A percentile compares a stretch with the other conserved stretches of the same genome.
Evolutionary conservation across 2,113 vertebrate genomes (phyloP).

Genomic region (Silurus asotus): DNA sequence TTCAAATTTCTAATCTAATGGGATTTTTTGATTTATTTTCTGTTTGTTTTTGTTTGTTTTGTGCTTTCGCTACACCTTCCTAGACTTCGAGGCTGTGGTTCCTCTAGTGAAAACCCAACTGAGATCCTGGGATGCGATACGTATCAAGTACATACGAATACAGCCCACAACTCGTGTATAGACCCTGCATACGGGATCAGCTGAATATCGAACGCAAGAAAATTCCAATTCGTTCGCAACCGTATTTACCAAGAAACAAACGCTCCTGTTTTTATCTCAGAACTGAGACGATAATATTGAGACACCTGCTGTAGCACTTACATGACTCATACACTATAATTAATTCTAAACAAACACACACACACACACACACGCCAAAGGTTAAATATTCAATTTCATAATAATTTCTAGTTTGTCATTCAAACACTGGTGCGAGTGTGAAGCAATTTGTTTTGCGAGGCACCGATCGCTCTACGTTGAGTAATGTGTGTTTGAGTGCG

Average conservation of each 20-base stretch:
- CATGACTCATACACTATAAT: not conserved
- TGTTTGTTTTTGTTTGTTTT: too few species aligned
- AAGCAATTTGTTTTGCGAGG: constrained; percentile 14
- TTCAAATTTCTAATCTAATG: too few species aligned
- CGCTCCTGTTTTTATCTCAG: not conserved
- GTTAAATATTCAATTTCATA: not conserved
- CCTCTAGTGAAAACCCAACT: not conserved
- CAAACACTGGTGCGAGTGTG: not conserved
- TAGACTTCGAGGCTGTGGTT: not conserved
- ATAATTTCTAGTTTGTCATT: not conserved
- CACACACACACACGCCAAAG: not conserved
- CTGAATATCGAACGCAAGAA: too few species aligned
- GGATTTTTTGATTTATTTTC: not conserved
- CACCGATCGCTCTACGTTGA: constrained; percentile 23
- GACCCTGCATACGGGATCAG: not conserved
- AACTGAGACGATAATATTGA: not conserved
- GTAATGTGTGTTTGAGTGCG: not conserved
- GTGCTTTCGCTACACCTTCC: not conserved
- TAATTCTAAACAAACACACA: not conserved
- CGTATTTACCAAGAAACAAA: not conserved
- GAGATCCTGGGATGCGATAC: not conserved
- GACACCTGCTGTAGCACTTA: not conserved
- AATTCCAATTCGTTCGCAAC: too few species aligned
- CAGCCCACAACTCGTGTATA: not conserved
- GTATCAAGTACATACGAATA: not conserved